Evolutionary conservation across 1,140 invertebrate genomes (phyloP), one percentile per base, ranked within the genome.

Genomic region (Ridgeia piscesae): DNA sequence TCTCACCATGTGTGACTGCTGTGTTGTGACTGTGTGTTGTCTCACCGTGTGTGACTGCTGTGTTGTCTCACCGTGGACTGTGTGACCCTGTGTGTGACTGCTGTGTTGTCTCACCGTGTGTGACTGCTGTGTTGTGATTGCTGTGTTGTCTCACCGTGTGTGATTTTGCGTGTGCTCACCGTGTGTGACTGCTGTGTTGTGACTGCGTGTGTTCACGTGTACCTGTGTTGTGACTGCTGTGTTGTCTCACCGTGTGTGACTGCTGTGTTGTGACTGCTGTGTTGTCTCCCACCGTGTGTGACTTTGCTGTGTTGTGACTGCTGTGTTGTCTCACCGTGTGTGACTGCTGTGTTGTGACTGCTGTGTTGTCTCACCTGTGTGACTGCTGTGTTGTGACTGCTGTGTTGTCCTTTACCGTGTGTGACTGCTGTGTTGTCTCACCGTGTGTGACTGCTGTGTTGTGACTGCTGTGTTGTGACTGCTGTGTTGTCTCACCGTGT

Each of bases 161-260:
- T 17, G 4, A 6, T 17, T 89, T 2, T 89, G 89, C 14, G 89
- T 89, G 4, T 33, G 4, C 4, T 33, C 14, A 92, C 33, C n/a
- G n/a, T 21, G 9, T 34, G 50, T 93, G 35, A 33, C 50, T 89
- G 6, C 89, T n/a, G n/a, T n/a, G n/a, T n/a, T n/a, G n/a, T n/a
- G n/a, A n/a, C n/a, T n/a, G n/a, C 93, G 4, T 11, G 42, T 42
- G 42, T n/a, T n/a, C n/a, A n/a, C n/a, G n/a, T n/a, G n/a, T n/a
- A n/a, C n/a, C n/a, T n/a, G n/a, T n/a, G n/a, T n/a, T 42, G n/a
- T 17, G 4, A 6, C 89, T 89, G 9, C 4, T 89, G 89, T 89
- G 89, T 89, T 14, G 4, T 17, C 4, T 33, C 14, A 92, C 33
- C n/a, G n/a, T 21, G 9, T 34, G 50, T 93, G 35, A 33, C 50